Evolutionary conservation across 2,113 vertebrate genomes (phyloP).

Genomic region (Gasterosteus nipponicus): DNA sequence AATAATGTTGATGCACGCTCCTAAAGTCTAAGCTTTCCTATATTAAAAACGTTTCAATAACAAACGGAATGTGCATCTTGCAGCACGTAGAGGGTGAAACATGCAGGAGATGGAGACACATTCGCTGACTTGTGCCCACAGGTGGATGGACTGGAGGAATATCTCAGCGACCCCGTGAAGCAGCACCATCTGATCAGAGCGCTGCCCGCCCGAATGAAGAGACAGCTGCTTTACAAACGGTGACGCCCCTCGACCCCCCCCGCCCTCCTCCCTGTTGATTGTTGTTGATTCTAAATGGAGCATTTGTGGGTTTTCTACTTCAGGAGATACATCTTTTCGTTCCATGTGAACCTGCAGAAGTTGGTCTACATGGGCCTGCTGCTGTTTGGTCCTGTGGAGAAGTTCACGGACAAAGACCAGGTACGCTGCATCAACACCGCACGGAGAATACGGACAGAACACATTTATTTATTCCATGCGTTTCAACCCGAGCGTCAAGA

Average conservation of each 20-base stretch:
- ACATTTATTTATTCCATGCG: neutral
- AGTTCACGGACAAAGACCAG: slow-evolving; percentile 97
- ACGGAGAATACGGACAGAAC: neutral
- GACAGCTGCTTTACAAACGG: slow-evolving; percentile 94
- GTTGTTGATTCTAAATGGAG: neutral
- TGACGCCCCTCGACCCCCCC: slow-evolving; percentile 46
- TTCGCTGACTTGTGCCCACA: slow-evolving; percentile 52
- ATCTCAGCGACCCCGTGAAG: slow-evolving; percentile 88
- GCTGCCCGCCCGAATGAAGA: slow-evolving; percentile 86
- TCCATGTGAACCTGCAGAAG: slow-evolving; percentile 90
- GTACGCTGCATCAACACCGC: slow-evolving; percentile 65
- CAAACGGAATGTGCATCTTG: neutral
- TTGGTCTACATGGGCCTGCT: slow-evolving; percentile 93
- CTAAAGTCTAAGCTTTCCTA: too few relatives aligned
- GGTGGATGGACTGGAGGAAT: slow-evolving; percentile 92
- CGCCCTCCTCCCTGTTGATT: too few relatives aligned
- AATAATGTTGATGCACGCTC: too few relatives aligned
- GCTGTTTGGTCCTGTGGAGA: slow-evolving; percentile 91
- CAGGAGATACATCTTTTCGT: slow-evolving; percentile 92
- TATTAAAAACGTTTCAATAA: neutral
- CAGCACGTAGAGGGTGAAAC: neutral
- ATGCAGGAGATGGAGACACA: neutral
- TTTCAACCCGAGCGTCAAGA: neutral
- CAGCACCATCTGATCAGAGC: slow-evolving; percentile 87
- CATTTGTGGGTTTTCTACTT: slow-evolving; percentile 8